Base-by-base conservation (phyloP, 2,888 invertebrate genomes). In the Sisyra terminalis region DNA sequence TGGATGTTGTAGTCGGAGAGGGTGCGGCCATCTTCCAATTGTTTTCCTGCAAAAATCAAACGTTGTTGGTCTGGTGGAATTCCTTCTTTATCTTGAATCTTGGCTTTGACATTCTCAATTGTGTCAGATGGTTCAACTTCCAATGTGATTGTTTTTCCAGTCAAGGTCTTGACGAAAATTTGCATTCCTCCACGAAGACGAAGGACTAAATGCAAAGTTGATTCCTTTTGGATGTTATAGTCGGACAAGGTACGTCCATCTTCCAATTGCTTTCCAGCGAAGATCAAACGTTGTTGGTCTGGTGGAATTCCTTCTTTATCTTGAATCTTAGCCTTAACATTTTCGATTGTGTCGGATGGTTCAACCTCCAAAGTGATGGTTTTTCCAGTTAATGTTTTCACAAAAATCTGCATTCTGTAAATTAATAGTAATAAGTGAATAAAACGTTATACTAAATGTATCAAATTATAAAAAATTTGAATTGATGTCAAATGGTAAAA, bases 31-130 rank as follows among this genome's bases (percentile, higher is more conserved):
- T 89, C 89, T 67, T 89, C 89, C 54, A 92, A 64, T 62, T 90
- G 90, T 64, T 89, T 90, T 46, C 90, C 90, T 56, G 88, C 87
- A 57, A 89, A 88, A 60, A 88, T 88, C 55, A 87, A 68, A 60
- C 87, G 73, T 59, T 88, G 87, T 60, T 88, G 86, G 62, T 87
- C 87, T 52, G 87, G 87, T 1, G 87, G 87, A 52, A 88, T 87
- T 40, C 88, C 88, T 59, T 88, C 88, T 62, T 88, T 89, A 52
- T 88, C 86, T 57, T 88, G 86, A 52, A 88, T 87, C 60, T 88
- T 88, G 0, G 85, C 83, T 60, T 92, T 92, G 13, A 92, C 89
- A 76, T 92, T 90, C 66, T 92, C 90, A 53, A 92, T 90, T 7
- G 87, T 85, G 58, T 90, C 89, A 1, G 86, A 85, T 42, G 89